These are phyloP conservation scores for Trichoplax adhaerens DNA, from an alignment of 37 sponge, comb jelly and placozoan species.

Conservation along the genomic window DNA sequence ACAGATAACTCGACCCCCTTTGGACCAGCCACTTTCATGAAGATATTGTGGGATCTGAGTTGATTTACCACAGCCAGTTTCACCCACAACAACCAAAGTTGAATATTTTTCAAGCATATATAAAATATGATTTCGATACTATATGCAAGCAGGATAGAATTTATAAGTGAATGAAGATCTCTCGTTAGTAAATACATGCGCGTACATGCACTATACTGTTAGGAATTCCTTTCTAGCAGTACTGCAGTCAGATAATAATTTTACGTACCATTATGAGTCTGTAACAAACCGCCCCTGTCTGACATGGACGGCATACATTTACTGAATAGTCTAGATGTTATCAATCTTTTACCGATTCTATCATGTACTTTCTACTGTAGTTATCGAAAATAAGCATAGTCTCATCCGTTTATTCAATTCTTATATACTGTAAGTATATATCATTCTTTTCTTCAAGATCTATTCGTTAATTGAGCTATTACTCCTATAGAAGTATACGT, in stretches of 20 bases:
- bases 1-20: slow-evolving; percentile 38
- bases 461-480: too few relatives aligned
- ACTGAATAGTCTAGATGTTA: neutral
- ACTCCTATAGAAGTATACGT: too few relatives aligned
- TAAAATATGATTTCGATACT: slow-evolving; percentile 70
- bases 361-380: too few relatives aligned
- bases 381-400: too few relatives aligned
- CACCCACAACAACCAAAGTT: slow-evolving; percentile 69
- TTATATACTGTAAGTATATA: too few relatives aligned
- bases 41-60: slow-evolving; percentile 85
- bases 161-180: neutral
- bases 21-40: slow-evolving; percentile 72
- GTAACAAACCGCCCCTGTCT: neutral
- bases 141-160: neutral
- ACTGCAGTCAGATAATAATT: too few relatives aligned
- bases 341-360: too few relatives aligned
- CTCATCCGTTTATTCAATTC: too few relatives aligned
- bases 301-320: neutral
- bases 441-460: too few relatives aligned
- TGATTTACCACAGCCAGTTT: slow-evolving; percentile 84
- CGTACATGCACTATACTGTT: neutral
- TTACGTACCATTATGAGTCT: too few relatives aligned
- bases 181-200: neutral
- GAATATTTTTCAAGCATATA: slow-evolving; percentile 60
- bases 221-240: too few relatives aligned